These are phyloP conservation scores for Philantomba maxwellii DNA, from an alignment of 2,113 vertebrate genomes.

Conservation along the genomic window DNA sequence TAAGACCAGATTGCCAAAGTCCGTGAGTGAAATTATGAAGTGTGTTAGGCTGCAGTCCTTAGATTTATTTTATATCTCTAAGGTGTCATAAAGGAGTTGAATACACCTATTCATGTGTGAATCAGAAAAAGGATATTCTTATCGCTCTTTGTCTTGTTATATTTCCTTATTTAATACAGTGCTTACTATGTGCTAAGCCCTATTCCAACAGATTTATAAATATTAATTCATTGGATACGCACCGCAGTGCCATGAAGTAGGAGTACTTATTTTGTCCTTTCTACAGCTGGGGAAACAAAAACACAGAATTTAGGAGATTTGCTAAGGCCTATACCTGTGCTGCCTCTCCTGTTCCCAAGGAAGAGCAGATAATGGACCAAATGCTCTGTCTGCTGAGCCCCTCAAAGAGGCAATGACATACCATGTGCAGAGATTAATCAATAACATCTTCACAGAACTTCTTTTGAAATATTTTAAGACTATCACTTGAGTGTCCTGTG, in stretches of 20 bases:
- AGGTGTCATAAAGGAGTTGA: background rate
- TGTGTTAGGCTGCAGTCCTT: background rate
- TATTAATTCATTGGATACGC: background rate
- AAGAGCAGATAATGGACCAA: background rate
- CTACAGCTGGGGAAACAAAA: background rate
- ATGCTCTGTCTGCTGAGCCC: background rate
- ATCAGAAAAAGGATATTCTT: background rate
- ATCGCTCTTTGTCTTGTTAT: background rate
- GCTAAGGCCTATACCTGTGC: background rate
- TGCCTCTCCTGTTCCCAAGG: background rate
- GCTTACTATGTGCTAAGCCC: background rate
- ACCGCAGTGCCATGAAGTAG: background rate
- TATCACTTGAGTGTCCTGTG: background rate
- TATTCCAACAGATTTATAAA: background rate
- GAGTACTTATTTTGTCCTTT: background rate
- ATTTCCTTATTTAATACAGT: background rate
- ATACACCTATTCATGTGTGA: background rate
- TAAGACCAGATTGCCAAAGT: background rate
- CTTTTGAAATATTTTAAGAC: background rate
- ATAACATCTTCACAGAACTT: background rate
- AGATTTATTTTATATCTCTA: constrained; percentile 1
- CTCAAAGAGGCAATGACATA: background rate
- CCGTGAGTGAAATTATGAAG: background rate
- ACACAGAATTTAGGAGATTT: background rate
- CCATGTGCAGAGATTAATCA: background rate